phyloP scores from a whole-genome alignment of 1,140 invertebrate species.

The Lucilia sericata region DNA sequence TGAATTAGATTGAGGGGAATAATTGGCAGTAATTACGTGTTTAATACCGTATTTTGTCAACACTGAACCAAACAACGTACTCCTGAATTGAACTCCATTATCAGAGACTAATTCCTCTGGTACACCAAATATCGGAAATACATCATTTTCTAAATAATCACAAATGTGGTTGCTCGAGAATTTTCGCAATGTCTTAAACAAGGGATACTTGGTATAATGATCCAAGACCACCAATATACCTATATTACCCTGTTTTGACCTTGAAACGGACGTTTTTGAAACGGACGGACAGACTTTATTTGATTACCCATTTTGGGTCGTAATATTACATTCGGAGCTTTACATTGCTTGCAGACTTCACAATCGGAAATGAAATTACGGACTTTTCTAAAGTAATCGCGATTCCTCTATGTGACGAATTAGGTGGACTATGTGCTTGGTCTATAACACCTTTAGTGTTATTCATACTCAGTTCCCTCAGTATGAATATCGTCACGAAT shows the following conservation, averaged over 20 bases:
- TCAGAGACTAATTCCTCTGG: slow-evolving; percentile 27
- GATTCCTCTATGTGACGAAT: slow-evolving; percentile 24
- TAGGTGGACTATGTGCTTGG: not conserved
- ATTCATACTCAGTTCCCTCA: slow-evolving; percentile 16
- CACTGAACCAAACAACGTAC: not conserved
- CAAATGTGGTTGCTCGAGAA: not conserved
- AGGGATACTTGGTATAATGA: slow-evolving; percentile 28
- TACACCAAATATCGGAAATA: not conserved
- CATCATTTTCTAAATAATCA: slow-evolving; percentile 8
- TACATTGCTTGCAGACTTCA: slow-evolving; percentile 27
- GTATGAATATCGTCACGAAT: not conserved
- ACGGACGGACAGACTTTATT: not conserved
- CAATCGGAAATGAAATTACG: not conserved
- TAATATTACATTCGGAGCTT: slow-evolving; percentile 13
- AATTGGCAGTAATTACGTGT: slow-evolving; percentile 13
- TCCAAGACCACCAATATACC: slow-evolving; percentile 35
- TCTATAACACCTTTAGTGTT: not conserved
- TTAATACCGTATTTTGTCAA: slow-evolving; percentile 31
- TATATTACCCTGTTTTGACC: not conserved
- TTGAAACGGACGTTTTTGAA: slow-evolving; percentile 22
- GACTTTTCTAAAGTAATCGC: slow-evolving; percentile 22
- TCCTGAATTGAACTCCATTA: slow-evolving; percentile 41
- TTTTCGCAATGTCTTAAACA: not conserved
- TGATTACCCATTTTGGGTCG: slow-evolving; percentile 16
- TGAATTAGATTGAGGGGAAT: slow-evolving; percentile 41